Evolutionary conservation across 2,113 vertebrate genomes (phyloP).

Genomic region (Deroptyus accipitrinus): DNA sequence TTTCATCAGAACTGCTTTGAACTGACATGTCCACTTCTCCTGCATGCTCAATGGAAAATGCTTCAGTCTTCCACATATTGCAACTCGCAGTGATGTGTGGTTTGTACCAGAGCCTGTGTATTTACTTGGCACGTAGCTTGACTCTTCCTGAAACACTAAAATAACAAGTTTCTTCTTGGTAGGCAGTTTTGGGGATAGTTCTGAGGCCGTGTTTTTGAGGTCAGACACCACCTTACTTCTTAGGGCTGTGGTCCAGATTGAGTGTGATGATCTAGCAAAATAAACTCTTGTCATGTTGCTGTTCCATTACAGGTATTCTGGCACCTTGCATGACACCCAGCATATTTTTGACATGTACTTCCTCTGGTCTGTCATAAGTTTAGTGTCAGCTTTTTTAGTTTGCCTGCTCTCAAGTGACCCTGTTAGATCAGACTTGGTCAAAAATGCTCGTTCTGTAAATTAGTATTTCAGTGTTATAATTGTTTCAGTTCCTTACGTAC

Average conservation of each 20-base stretch:
- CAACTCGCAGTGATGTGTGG: neutral
- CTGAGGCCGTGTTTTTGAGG: constrained; percentile 21
- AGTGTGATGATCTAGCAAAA: neutral
- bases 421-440: neutral
- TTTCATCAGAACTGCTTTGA: constrained; percentile 50
- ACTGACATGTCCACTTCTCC: neutral
- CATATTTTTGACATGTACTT: neutral
- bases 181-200: constrained; percentile 5
- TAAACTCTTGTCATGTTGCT: neutral
- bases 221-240: neutral
- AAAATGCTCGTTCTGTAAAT: neutral
- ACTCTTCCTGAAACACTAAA: neutral
- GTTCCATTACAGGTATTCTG: neutral
- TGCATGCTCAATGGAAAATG: neutral
- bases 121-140: neutral
- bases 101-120: neutral
- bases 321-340: neutral
- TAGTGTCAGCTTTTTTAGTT: neutral
- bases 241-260: neutral
- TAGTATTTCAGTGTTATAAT: neutral
- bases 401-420: neutral
- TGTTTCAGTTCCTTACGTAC: neutral
- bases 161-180: constrained; percentile 32
- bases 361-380: neutral
- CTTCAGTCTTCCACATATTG: neutral